Conservation (phyloP, 2,888 invertebrate species). For the Apodemia duryi region DNA sequence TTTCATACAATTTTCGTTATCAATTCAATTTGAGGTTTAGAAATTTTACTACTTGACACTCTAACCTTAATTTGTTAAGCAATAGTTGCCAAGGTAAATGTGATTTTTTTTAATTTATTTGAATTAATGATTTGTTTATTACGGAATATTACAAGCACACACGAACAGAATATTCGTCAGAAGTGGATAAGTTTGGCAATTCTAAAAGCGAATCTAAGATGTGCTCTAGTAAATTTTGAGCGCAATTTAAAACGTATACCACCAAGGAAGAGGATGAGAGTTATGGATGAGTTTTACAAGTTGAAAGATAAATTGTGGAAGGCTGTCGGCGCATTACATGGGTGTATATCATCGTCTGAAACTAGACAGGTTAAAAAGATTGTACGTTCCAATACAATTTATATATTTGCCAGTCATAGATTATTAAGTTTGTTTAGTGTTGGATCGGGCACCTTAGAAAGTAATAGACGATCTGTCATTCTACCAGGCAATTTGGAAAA, state of each 20-base stretch:
- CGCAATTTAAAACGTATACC: constrained; percentile 39
- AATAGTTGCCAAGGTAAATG: no score
- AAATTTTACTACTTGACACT: no score
- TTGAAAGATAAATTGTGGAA: constrained; percentile 58
- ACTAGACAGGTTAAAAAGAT: constrained; percentile 36
- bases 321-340: constrained; percentile 56
- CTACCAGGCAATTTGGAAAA: no score
- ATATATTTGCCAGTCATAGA: no score
- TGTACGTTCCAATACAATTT: neutral
- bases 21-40: no score
- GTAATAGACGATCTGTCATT: no score
- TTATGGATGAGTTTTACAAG: constrained; percentile 44
- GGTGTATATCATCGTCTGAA: constrained; percentile 41
- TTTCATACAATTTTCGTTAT: no score
- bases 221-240: constrained; percentile 46
- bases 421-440: no score
- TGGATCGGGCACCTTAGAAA: no score
- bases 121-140: constrained; percentile 39
- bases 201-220: constrained; percentile 50
- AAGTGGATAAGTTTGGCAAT: constrained; percentile 58
- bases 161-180: constrained; percentile 40
- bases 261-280: constrained; percentile 35
- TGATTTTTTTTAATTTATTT: constrained; percentile 26
- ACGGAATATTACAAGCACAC: constrained; percentile 38
- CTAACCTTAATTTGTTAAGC: no score